Conservation (phyloP, 2,888 invertebrate species). For the Ecdyonurus torrentis region DNA sequence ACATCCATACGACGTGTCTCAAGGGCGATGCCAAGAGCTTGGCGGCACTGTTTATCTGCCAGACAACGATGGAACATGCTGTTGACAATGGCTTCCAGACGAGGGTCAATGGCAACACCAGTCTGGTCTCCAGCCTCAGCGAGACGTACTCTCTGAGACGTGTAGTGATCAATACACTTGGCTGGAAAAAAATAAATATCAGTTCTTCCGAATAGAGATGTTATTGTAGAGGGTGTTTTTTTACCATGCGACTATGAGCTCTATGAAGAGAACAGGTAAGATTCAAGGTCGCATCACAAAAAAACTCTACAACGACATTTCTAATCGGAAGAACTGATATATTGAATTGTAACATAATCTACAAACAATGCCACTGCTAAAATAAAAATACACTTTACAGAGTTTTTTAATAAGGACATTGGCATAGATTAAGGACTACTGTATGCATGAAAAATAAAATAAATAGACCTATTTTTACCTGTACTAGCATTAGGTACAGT, state of each 20-base stretch:
- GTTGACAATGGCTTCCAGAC: conserved; percentile 86
- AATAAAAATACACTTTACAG: conserved; percentile 7
- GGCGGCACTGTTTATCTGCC: conserved; percentile 85
- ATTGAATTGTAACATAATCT: background rate
- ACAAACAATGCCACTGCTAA: background rate
- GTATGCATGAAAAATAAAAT: too few relatives aligned
- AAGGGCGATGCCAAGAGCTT: conserved; percentile 89
- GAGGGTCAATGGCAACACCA: conserved; percentile 43
- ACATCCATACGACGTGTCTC: conserved; percentile 97
- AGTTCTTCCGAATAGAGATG: too few relatives aligned
- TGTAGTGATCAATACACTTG: conserved; percentile 95
- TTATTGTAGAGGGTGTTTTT: background rate
- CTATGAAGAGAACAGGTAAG: too few relatives aligned
- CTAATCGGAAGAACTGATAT: too few relatives aligned
- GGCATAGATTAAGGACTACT: too few relatives aligned
- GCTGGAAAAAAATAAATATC: conserved; percentile 34
- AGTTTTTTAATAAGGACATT: too few relatives aligned
- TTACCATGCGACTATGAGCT: too few relatives aligned
- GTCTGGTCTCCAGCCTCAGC: conserved; percentile 36
- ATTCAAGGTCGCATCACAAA: too few relatives aligned
- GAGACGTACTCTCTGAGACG: conserved; percentile 58
- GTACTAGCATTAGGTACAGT: too few relatives aligned
- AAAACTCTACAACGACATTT: too few relatives aligned
- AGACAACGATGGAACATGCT: conserved; percentile 94
- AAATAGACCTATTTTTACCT: too few relatives aligned